Conservation (phyloP, 2,113 vertebrate species). For the Pachyramphus minor region DNA sequence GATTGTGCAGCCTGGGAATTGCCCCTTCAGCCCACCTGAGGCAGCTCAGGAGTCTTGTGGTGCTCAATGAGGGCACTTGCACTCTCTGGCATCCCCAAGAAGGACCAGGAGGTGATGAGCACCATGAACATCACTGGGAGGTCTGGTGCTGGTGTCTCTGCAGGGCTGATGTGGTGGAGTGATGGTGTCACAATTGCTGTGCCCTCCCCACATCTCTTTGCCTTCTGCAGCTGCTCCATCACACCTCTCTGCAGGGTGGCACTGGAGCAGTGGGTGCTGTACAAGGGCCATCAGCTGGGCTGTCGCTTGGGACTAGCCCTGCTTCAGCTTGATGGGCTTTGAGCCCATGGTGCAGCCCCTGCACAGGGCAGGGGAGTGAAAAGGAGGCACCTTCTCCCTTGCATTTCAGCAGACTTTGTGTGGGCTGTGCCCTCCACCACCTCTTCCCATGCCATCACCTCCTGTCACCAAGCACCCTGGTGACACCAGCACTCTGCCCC, state of each 20-base stretch:
- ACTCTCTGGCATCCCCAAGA: not conserved
- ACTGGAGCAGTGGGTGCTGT: fast-evolving
- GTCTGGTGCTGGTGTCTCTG: not conserved
- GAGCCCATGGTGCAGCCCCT: not conserved
- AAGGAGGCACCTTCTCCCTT: not conserved
- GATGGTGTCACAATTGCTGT: not conserved
- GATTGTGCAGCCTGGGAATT: not conserved
- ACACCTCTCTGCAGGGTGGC: not conserved
- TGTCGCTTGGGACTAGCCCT: not conserved
- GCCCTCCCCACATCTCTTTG: not conserved
- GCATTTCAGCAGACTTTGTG: not conserved
- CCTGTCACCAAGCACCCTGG: fast-evolving
- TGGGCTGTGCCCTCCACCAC: not conserved
- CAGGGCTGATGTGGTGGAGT: fast-evolving
- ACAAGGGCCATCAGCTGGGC: not conserved
- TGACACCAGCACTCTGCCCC: fast-evolving
- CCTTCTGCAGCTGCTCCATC: not conserved
- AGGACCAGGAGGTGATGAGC: not conserved
- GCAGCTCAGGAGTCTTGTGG: not conserved
- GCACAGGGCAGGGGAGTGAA: fast-evolving
- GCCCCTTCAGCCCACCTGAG: not conserved
- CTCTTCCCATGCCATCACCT: not conserved
- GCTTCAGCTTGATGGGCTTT: not conserved
- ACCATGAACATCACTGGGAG: fast-evolving
- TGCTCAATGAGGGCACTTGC: fast-evolving